Conservation (phyloP, 2,888 invertebrate genomes). For the Pediacus dermestoides region DNA sequence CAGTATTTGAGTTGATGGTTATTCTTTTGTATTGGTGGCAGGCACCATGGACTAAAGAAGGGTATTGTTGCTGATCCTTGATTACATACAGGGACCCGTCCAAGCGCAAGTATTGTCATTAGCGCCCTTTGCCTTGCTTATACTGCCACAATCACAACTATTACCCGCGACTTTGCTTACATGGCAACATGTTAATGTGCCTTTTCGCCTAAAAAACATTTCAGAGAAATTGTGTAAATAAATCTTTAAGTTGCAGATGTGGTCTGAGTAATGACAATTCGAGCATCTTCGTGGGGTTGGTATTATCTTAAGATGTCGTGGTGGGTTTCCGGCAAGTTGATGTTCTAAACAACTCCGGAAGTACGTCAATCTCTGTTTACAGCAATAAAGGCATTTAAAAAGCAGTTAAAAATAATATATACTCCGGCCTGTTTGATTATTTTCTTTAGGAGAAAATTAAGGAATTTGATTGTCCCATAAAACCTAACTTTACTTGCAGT, state of each 20-base stretch:
- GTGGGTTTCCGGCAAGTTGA: constrained; percentile 31
- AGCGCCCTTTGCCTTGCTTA: constrained; percentile 20
- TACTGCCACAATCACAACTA: constrained; percentile 6
- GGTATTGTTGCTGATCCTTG: constrained; percentile 42
- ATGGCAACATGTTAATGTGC: not conserved
- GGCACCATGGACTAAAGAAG: constrained; percentile 34
- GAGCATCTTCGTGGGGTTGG: constrained; percentile 23
- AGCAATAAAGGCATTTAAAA: constrained; percentile 44
- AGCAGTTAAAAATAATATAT: constrained; percentile 46
- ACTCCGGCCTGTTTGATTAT: constrained; percentile 40
- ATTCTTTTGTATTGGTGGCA: constrained; percentile 22
- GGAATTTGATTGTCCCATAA: constrained; percentile 46
- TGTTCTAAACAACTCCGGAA: constrained; percentile 40
- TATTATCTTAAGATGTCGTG: constrained; percentile 35
- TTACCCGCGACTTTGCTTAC: constrained; percentile 6
- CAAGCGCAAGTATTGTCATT: constrained; percentile 34
- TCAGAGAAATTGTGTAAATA: too few species aligned
- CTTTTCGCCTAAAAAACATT: too few species aligned
- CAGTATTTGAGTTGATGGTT: constrained; percentile 23
- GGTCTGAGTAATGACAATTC: too few species aligned
- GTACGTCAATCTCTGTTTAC: constrained; percentile 41
- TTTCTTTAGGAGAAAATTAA: constrained; percentile 44
- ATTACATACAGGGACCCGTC: constrained; percentile 36
- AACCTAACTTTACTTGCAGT: too few species aligned
- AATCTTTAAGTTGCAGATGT: too few species aligned